Evolutionary conservation across 2,113 vertebrate species (phyloP).

Genomic region (Pachycephala philippinensis): DNA sequence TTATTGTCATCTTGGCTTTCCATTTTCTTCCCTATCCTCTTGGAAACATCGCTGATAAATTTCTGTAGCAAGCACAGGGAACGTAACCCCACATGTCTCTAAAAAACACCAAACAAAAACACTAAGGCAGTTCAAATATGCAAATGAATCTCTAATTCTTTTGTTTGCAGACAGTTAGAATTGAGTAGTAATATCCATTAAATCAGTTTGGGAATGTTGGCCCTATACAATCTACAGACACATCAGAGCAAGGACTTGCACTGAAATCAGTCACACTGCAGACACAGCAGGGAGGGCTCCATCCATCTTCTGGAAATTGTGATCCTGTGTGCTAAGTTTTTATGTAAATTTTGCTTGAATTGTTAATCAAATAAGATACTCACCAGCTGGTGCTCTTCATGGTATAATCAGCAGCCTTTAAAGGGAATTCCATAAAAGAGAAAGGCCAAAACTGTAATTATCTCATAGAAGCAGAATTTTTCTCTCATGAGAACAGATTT

Average conservation of each 20-base stretch:
- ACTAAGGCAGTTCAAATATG: background rate
- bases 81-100: background rate
- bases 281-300: background rate
- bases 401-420: constrained; percentile 25
- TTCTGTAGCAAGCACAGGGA: background rate
- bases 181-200: background rate
- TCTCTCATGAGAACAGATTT: background rate
- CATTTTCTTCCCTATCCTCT: background rate
- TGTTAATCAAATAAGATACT: constrained; percentile 2
- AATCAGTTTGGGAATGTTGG: background rate
- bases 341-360: constrained; percentile 5
- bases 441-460: constrained; percentile 31
- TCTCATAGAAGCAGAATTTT: background rate
- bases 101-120: background rate
- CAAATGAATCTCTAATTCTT: background rate
- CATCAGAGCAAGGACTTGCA: background rate
- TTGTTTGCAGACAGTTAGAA: background rate
- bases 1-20: background rate
- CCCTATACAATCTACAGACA: background rate
- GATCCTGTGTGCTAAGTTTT: background rate
- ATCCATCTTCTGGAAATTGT: background rate
- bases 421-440: constrained; percentile 4
- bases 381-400: constrained; percentile 25
- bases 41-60: background rate
- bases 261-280: background rate